phyloP scores from a whole-genome alignment of 2,888 invertebrate genomes.

The Dione juno region DNA sequence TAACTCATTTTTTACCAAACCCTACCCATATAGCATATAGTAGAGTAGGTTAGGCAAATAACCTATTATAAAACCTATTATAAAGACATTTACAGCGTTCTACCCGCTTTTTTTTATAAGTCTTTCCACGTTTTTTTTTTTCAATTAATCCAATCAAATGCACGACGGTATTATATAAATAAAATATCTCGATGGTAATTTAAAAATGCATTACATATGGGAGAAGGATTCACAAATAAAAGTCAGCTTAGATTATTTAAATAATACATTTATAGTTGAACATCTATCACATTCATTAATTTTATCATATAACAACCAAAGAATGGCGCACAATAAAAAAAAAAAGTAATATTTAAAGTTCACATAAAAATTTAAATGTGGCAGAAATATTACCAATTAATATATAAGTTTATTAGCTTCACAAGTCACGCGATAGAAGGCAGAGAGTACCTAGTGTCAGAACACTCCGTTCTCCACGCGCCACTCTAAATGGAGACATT shows the following conservation, averaged over 20 bases:
- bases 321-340: background rate
- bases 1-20: too few species aligned
- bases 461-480: background rate
- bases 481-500: background rate
- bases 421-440: background rate
- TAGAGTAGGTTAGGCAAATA: too few species aligned
- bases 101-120: too few species aligned
- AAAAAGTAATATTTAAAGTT: background rate
- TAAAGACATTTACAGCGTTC: too few species aligned
- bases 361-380: background rate
- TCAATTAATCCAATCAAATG: too few species aligned
- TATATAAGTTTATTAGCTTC: background rate
- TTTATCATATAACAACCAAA: conserved; percentile 4
- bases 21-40: too few species aligned
- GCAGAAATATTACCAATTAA: background rate
- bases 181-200: background rate
- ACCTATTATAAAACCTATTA: too few species aligned
- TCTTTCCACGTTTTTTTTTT: too few species aligned
- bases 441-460: background rate
- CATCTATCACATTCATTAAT: conserved; percentile 15
- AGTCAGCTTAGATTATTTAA: conserved; percentile 8
- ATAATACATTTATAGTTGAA: conserved; percentile 18
- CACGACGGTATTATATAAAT: background rate
- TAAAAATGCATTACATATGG: background rate
- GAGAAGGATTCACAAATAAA: background rate